Evolutionary conservation across 2,888 invertebrate species (phyloP).

Genomic region (Ecliptopera silaceata): DNA sequence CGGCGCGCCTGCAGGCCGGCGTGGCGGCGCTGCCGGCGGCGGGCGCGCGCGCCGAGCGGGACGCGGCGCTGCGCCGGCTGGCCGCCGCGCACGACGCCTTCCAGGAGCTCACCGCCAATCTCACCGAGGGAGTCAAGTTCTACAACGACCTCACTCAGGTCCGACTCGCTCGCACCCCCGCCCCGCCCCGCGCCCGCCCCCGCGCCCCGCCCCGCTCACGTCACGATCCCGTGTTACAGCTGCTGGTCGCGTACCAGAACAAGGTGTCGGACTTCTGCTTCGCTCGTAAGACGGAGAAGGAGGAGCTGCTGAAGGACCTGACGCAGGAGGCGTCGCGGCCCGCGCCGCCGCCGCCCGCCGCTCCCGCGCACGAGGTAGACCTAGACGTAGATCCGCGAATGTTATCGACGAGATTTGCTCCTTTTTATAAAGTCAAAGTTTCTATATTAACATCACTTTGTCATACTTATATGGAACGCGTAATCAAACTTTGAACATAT

Average conservation of each 20-base stretch:
- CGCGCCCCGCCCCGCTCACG: too few species aligned
- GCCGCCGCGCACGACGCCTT: slow-evolving; percentile 96
- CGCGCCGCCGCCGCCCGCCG: slow-evolving; percentile 77
- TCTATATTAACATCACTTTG: too few species aligned
- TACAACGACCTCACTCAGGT: slow-evolving; percentile 95
- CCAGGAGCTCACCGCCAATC: slow-evolving; percentile 94
- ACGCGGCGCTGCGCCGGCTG: slow-evolving; percentile 91
- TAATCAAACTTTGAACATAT: neutral
- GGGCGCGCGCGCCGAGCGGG: slow-evolving; percentile 82
- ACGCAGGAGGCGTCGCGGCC: slow-evolving; percentile 91
- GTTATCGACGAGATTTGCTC: too few species aligned
- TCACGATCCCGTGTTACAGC: slow-evolving; percentile 68
- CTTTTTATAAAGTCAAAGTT: too few species aligned
- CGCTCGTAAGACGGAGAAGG: slow-evolving; percentile 99
- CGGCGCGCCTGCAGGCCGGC: slow-evolving; percentile 45
- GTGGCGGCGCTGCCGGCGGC: slow-evolving; percentile 82
- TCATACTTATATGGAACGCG: too few species aligned
- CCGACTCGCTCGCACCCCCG: slow-evolving; percentile 7
- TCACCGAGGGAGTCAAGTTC: slow-evolving; percentile 98
- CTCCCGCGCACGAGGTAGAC: slow-evolving; percentile 48
- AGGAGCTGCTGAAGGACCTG: slow-evolving; percentile 97
- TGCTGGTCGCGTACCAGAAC: slow-evolving; percentile 97
- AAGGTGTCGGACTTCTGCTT: slow-evolving; percentile 99
- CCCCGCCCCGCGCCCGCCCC: too few species aligned
- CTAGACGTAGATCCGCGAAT: too few species aligned